Conservation (phyloP, 2,888 invertebrate species). For the Chironomus tentans region DNA sequence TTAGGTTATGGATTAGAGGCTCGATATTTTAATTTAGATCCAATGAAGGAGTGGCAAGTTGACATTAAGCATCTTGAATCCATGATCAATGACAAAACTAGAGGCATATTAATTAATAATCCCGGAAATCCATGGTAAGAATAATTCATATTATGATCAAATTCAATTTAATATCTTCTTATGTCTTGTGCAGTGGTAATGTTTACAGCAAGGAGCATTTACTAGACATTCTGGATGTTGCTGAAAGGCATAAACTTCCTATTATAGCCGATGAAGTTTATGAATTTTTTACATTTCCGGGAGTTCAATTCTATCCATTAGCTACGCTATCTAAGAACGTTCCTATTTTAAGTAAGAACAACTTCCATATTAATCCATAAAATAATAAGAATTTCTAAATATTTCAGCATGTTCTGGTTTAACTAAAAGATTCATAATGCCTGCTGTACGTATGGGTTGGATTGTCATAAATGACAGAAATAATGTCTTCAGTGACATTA, state of each 20-base stretch:
- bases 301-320: conserved; percentile 67
- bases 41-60: conserved; percentile 78
- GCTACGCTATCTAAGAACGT: conserved; percentile 79
- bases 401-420: conserved; percentile 82
- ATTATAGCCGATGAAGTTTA: conserved; percentile 98
- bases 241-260: conserved; percentile 68
- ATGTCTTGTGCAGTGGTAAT: conserved; percentile 60
- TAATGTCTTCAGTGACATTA: conserved; percentile 51
- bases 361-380: too few relatives aligned
- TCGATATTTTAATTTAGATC: conserved; percentile 64
- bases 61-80: conserved; percentile 81
- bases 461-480: conserved; percentile 83
- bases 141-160: too few relatives aligned
- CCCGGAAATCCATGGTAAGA: conserved; percentile 81
- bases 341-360: conserved; percentile 61
- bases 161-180: too few relatives aligned
- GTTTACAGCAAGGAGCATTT: conserved; percentile 82
- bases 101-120: conserved; percentile 87
- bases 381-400: too few relatives aligned
- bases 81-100: conserved; percentile 83
- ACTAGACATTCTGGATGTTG: conserved; percentile 67
- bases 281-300: conserved; percentile 87
- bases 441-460: conserved; percentile 98
- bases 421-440: conserved; percentile 90
- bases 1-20: conserved; percentile 73